These are phyloP conservation scores for Chloroclystis v-ata DNA, from an alignment of 2,888 invertebrate genomes.

Conservation along the genomic window DNA sequence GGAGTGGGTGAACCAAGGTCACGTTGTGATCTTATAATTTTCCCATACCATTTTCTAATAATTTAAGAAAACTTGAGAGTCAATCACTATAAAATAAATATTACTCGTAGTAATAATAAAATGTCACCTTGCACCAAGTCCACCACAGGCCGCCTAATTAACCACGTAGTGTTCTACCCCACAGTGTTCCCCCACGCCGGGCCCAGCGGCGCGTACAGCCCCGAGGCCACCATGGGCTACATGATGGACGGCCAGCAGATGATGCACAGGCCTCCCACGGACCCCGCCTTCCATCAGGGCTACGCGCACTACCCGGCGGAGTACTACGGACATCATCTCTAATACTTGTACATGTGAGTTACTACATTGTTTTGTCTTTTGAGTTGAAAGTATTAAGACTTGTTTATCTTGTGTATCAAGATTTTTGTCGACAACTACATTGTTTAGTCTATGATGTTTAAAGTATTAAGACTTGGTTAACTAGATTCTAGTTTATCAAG, in stretches of 20 bases:
- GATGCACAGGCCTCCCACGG: constrained; percentile 97
- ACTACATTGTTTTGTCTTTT: not conserved
- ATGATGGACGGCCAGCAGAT: constrained; percentile 99
- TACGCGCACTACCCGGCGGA: constrained; percentile 93
- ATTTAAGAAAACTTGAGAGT: too few species aligned
- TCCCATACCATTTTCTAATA: too few species aligned
- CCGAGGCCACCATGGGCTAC: constrained; percentile 96
- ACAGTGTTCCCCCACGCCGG: constrained; percentile 96
- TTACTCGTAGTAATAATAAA: too few species aligned
- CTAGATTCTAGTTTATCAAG: too few species aligned
- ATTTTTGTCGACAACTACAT: too few species aligned
- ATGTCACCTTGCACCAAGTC: not conserved
- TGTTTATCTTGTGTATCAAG: too few species aligned
- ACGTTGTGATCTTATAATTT: too few species aligned
- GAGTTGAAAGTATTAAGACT: too few species aligned
- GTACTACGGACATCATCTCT: constrained; percentile 96
- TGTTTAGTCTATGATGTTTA: too few species aligned
- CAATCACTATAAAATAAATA: too few species aligned
- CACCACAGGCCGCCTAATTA: constrained; percentile 59
- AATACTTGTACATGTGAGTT: constrained; percentile 79
- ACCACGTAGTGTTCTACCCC: constrained; percentile 72
- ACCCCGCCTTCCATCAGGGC: constrained; percentile 95
- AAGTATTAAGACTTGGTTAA: too few species aligned
- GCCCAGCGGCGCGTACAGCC: constrained; percentile 96
- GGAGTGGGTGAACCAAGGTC: too few species aligned